phyloP scores from a whole-genome alignment of 2,888 invertebrate species.

The Macrosoma leucophasiata region DNA sequence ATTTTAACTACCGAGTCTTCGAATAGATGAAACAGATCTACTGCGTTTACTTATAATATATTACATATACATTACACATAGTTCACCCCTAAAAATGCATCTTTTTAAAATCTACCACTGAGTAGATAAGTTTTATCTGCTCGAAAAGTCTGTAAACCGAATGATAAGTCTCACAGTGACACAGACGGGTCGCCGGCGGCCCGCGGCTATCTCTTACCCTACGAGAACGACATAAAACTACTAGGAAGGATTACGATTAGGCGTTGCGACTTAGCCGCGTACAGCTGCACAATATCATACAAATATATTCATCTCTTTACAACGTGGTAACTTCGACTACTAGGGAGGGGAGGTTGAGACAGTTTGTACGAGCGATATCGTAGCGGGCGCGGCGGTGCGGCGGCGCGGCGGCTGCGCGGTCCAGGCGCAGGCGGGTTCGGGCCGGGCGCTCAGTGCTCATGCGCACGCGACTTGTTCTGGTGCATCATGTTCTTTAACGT shows the following conservation, averaged over 20 bases:
- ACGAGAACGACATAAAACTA: slow-evolving; percentile 45
- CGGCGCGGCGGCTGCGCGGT: slow-evolving; percentile 41
- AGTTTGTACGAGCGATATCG: slow-evolving; percentile 57
- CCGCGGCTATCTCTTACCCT: slow-evolving; percentile 37
- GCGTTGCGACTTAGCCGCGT: slow-evolving; percentile 63
- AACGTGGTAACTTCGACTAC: slow-evolving; percentile 68
- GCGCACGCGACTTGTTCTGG: slow-evolving; percentile 71
- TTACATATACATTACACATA: slow-evolving; percentile 62
- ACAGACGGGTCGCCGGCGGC: slow-evolving; percentile 34
- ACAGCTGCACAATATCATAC: slow-evolving; percentile 69
- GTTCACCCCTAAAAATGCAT: slow-evolving; percentile 74
- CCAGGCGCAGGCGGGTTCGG: slow-evolving; percentile 29
- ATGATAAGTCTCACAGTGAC: slow-evolving; percentile 58
- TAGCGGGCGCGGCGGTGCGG: slow-evolving; percentile 37
- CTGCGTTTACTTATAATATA: slow-evolving; percentile 52
- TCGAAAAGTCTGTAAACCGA: slow-evolving; percentile 71
- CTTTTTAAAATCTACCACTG: slow-evolving; percentile 68
- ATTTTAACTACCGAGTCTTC: slow-evolving; percentile 69
- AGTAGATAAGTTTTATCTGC: slow-evolving; percentile 72
- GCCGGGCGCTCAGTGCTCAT: slow-evolving; percentile 59
- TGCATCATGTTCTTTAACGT: slow-evolving; percentile 89
- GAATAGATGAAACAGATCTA: slow-evolving; percentile 75
- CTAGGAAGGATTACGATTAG: slow-evolving; percentile 67
- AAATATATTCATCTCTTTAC: slow-evolving; percentile 64
- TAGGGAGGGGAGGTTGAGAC: slow-evolving; percentile 52